Evolutionary conservation across 2,888 invertebrate species (phyloP).

Genomic region (Mythimna albipuncta): DNA sequence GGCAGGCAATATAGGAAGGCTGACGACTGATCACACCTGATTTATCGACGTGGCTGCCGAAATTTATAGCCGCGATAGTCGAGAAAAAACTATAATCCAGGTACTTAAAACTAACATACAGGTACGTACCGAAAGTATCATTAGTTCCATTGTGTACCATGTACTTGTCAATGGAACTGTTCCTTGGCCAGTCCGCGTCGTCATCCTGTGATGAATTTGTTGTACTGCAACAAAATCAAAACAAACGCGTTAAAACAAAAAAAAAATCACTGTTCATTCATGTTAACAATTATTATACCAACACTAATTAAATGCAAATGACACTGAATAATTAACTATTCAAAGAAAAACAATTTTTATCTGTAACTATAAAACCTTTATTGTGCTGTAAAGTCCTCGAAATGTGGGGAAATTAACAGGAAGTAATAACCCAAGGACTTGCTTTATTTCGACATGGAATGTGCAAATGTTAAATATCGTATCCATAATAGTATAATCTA

Average conservation of each 20-base stretch:
- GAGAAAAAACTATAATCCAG: constrained; percentile 20
- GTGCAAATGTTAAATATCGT: background rate
- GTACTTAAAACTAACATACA: background rate
- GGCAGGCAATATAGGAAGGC: constrained; percentile 34
- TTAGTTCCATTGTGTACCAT: constrained; percentile 77
- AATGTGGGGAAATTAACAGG: constrained; percentile 33
- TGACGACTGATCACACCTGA: constrained; percentile 39
- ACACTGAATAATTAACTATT: constrained; percentile 23
- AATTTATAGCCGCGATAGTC: constrained; percentile 41
- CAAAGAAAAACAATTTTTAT: constrained; percentile 3
- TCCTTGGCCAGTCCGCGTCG: constrained; percentile 85
- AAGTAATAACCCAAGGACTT: background rate
- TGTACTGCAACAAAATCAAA: constrained; percentile 79
- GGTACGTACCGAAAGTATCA: constrained; percentile 79
- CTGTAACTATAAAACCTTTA: constrained; percentile 27
- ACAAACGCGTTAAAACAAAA: constrained; percentile 23
- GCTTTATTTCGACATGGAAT: background rate
- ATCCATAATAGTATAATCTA: background rate
- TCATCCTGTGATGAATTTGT: constrained; percentile 83
- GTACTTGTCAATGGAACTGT: constrained; percentile 78
- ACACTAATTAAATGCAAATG: constrained; percentile 28
- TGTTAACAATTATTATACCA: background rate
- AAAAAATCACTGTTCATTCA: background rate
- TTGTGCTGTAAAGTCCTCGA: constrained; percentile 11
- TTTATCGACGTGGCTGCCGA: constrained; percentile 37